A percentile compares a stretch with the other conserved stretches of the same genome.
Evolutionary conservation across 1,140 invertebrate genomes (phyloP).

Genomic region (Limonius californicus): DNA sequence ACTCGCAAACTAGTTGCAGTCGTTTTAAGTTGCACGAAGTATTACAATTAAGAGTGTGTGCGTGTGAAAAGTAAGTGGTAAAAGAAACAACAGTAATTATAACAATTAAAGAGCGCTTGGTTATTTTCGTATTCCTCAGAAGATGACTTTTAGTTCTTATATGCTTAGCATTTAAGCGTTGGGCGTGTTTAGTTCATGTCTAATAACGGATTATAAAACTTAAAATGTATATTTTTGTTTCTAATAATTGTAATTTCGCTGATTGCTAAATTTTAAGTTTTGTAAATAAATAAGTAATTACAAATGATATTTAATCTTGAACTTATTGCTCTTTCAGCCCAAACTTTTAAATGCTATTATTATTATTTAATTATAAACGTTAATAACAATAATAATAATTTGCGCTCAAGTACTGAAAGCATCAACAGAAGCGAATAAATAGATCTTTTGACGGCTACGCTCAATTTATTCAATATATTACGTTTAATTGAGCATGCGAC

Average conservation of each 20-base stretch:
- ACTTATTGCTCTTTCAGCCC: no score
- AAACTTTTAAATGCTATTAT: no score
- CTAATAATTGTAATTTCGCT: slow-evolving; percentile 30
- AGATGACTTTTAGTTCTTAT: slow-evolving; percentile 23
- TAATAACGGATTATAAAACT: slow-evolving; percentile 25
- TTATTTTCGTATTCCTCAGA: slow-evolving; percentile 25
- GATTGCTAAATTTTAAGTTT: slow-evolving; percentile 16
- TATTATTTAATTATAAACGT: no score
- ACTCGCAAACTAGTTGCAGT: no score
- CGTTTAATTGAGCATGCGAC: slow-evolving; percentile 43
- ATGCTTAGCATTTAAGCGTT: slow-evolving; percentile 22
- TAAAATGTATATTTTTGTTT: slow-evolving; percentile 24
- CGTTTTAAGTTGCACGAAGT: neutral
- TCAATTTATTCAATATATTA: slow-evolving; percentile 41
- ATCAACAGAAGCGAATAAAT: slow-evolving; percentile 23
- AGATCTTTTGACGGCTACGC: slow-evolving; percentile 32
- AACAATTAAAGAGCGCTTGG: slow-evolving; percentile 32
- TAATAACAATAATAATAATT: no score
- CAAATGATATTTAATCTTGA: no score
- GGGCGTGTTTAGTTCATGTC: slow-evolving; percentile 22
- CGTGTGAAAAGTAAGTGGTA: slow-evolving; percentile 14
- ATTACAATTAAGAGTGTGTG: neutral
- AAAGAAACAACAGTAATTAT: slow-evolving; percentile 31
- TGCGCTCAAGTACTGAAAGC: no score
- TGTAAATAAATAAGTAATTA: no score